Base-by-base conservation (phyloP, 2,797 vertebrate genomes). In the Chrosomus eos region DNA sequence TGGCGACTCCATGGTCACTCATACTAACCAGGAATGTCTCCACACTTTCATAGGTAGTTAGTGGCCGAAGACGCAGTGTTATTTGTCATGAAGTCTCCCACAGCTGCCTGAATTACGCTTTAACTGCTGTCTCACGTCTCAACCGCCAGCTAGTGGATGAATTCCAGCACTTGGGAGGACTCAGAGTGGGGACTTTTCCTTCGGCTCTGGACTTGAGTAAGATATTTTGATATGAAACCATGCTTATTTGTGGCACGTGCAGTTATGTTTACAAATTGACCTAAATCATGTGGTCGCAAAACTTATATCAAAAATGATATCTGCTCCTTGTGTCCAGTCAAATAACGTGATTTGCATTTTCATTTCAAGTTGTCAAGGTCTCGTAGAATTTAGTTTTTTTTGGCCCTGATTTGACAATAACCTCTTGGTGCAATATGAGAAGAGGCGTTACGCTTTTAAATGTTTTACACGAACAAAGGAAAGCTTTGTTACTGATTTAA, bases 11-110 rank as follows among this genome's bases (percentile, higher is more conserved):
- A 93, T 88, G 94, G 94, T 94, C 91, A 90, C 90, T 93, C 91
- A 92, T 89, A 90, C 90, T 89, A 91, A 93, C 90, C 0, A 94
- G 92, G 93, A 95, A 95, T 95, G 93, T 93, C 91, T 71, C 91
- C 93, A 91, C 93, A 94, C 91, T 93, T 92, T 92, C 89, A 89
- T 91, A 85, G 23, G 66, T 88, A 93, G 91, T 89, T 86, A 87
- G 91, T 91, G 92, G 91, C 92, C 90, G 91, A 90, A 90, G 86
- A 88, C 88, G 88, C 77, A 90, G 90, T 92, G 90, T 92, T 91
- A 89, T 89, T 92, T 92, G 90, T 92, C 86, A 92, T 84, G 86
- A 78, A 81, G 80, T 83, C 80, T 77, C 88, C 88, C 87, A 89
- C 89, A 92, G 92, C 89, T 92, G 90, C 90, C 90, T 90, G 89